A percentile compares a stretch with the other conserved stretches of the same genome.
phyloP scores from a whole-genome alignment of 2,888 invertebrate genomes.

The Hartigia nigra region DNA sequence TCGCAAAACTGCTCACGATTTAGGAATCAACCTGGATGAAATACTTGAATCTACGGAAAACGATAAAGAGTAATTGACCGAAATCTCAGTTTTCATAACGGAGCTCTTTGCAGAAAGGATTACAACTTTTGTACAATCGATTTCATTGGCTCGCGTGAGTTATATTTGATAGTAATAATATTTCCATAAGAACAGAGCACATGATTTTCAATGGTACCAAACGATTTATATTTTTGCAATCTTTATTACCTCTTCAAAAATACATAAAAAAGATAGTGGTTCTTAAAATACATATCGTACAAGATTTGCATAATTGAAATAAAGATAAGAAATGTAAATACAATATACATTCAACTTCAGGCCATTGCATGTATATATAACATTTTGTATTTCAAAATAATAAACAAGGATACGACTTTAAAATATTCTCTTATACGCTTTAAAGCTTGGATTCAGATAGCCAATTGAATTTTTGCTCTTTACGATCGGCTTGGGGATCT shows the following conservation, averaged over 20 bases:
- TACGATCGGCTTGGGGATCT: conserved; percentile 87
- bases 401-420: background rate
- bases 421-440: background rate
- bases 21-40: conserved; percentile 27
- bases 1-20: conserved; percentile 16
- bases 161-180: too few species aligned
- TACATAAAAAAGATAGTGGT: background rate
- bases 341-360: too few species aligned
- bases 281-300: background rate
- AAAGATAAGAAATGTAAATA: background rate
- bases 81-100: conserved; percentile 7
- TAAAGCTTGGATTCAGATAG: conserved; percentile 91
- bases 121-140: conserved; percentile 14
- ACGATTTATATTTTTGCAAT: background rate
- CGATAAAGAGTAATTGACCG: conserved; percentile 10
- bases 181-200: too few species aligned
- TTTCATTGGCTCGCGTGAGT: background rate
- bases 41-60: conserved; percentile 9
- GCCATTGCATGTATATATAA: background rate
- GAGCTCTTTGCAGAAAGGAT: conserved; percentile 25
- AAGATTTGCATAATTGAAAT: background rate
- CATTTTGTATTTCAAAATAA: background rate
- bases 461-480: conserved; percentile 92
- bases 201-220: background rate
- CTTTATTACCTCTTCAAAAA: background rate